These are phyloP conservation scores for Leptinotarsa tumamoca DNA, from an alignment of 2,888 invertebrate genomes.

Conservation along the genomic window DNA sequence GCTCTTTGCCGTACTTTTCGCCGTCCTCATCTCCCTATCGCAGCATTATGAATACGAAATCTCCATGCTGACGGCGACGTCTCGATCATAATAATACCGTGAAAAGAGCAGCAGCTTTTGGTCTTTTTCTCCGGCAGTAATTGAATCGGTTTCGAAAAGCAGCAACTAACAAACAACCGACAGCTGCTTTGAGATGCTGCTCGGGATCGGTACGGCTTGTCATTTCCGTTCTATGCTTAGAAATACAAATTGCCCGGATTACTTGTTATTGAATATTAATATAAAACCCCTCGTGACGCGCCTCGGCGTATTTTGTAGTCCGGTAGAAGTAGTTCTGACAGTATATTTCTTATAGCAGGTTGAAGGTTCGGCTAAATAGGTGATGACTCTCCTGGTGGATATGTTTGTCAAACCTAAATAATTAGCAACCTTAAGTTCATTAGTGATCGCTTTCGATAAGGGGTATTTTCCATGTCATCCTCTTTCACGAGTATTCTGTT, in stretches of 20 bases:
- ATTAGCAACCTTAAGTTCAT: too few relatives aligned
- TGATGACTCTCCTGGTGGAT: too few relatives aligned
- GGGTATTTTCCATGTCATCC: too few relatives aligned
- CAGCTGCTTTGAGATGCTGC: slow-evolving; percentile 21
- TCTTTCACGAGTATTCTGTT: too few relatives aligned
- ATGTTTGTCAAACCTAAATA: too few relatives aligned
- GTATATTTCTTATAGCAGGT: too few relatives aligned
- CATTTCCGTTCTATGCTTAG: slow-evolving; percentile 19
- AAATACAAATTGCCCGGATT: slow-evolving; percentile 18
- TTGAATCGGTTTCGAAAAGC: slow-evolving; percentile 42
- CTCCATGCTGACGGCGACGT: slow-evolving; percentile 46
- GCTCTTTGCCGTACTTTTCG: slow-evolving; percentile 35
- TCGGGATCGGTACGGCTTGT: slow-evolving; percentile 20
- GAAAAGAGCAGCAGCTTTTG: slow-evolving; percentile 46
- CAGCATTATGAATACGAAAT: slow-evolving; percentile 54
- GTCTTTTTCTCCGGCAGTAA: slow-evolving; percentile 42
- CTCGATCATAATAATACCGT: slow-evolving; percentile 51
- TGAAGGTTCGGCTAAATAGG: too few relatives aligned
- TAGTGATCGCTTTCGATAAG: too few relatives aligned
- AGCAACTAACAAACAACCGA: slow-evolving; percentile 42
- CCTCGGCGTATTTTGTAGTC: not conserved
- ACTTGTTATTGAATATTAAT: slow-evolving; percentile 21
- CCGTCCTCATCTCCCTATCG: slow-evolving; percentile 34
- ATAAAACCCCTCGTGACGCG: slow-evolving; percentile 3
- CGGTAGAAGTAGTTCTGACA: not conserved